Conservation (phyloP, 2,113 vertebrate genomes). For the Proteles cristata region DNA sequence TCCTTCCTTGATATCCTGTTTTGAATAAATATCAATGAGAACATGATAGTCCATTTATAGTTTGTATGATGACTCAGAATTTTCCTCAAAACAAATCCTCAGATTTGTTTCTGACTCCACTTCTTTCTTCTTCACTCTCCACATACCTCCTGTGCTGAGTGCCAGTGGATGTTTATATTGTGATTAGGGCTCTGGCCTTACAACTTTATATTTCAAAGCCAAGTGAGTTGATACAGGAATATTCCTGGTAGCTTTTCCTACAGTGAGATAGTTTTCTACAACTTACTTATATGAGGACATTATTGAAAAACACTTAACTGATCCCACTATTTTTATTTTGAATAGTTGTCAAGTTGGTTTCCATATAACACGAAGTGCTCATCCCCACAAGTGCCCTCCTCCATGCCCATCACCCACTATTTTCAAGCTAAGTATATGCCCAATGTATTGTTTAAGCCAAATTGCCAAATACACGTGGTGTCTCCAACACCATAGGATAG, state of each 20-base stretch:
- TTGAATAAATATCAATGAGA: not conserved
- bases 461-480: not conserved
- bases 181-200: not conserved
- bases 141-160: not conserved
- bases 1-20: not conserved
- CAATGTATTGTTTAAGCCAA: not conserved
- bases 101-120: not conserved
- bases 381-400: too few species aligned
- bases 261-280: not conserved
- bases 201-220: not conserved
- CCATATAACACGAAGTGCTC: too few species aligned
- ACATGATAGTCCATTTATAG: not conserved
- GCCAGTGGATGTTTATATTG: accelerated
- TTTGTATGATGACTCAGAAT: not conserved
- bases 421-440: not conserved
- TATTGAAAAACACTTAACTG: not conserved
- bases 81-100: not conserved
- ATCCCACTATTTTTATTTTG: not conserved
- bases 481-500: not conserved
- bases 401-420: too few species aligned
- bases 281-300: not conserved
- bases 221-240: not conserved
- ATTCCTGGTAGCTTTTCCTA: not conserved
- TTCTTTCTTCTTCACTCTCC: not conserved
- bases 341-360: too few species aligned